These are phyloP conservation scores for Sycophila sp. DNA, from an alignment of 1,140 invertebrate species.

Conservation along the genomic window DNA sequence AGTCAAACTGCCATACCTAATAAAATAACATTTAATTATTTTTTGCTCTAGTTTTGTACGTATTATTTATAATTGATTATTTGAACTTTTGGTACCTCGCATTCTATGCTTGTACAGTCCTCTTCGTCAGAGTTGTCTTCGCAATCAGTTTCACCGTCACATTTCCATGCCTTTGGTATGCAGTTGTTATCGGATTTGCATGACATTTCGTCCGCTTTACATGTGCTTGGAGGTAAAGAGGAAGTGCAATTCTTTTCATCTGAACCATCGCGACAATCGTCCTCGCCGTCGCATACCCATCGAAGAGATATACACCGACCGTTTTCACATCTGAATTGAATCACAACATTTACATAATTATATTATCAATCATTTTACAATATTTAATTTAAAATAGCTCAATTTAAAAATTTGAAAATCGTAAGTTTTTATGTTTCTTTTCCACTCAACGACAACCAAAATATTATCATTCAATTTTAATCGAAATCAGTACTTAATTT, in stretches of 20 bases:
- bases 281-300: slow-evolving; percentile 78
- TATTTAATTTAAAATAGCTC: not conserved
- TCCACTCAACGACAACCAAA: too few relatives aligned
- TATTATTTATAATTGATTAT: not conserved
- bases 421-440: not conserved
- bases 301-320: slow-evolving; percentile 70
- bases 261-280: slow-evolving; percentile 70
- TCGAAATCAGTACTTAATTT: too few relatives aligned
- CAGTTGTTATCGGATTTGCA: slow-evolving; percentile 65
- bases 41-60: not conserved
- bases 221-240: slow-evolving; percentile 46
- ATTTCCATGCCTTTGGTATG: slow-evolving; percentile 69
- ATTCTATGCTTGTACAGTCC: slow-evolving; percentile 56
- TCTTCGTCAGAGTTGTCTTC: slow-evolving; percentile 55
- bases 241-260: slow-evolving; percentile 73
- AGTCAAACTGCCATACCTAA: slow-evolving; percentile 64
- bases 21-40: too few relatives aligned
- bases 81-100: slow-evolving; percentile 60
- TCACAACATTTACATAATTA: not conserved
- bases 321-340: slow-evolving; percentile 64
- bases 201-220: slow-evolving; percentile 66
- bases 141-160: slow-evolving; percentile 70
- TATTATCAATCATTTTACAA: not conserved
- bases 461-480: too few relatives aligned
- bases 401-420: not conserved